A percentile compares a stretch with the other conserved stretches of the same genome.
Conservation (phyloP, 2,797 vertebrate species). For the Capromys pilorides region DNA sequence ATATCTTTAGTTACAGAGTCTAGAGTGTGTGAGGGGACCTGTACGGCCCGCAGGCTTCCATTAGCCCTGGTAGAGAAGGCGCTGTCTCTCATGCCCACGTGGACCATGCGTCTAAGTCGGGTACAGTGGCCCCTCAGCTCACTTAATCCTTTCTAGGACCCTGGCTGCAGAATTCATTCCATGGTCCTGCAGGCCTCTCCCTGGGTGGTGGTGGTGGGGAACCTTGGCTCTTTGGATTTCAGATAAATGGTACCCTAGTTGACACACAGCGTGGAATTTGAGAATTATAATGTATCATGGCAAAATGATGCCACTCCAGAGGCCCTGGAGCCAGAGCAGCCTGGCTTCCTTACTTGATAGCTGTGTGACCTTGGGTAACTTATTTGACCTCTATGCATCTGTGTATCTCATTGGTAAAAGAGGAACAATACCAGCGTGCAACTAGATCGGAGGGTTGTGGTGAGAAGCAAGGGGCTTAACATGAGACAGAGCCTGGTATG, state of each 20-base stretch:
- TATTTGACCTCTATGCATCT: neutral
- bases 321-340: neutral
- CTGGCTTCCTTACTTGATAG: neutral
- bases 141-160: neutral
- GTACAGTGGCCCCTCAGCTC: neutral
- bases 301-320: neutral
- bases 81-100: accelerated
- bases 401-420: neutral
- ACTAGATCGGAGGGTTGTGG: neutral
- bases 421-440: accelerated
- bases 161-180: neutral
- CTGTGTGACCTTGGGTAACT: neutral
- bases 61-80: no score
- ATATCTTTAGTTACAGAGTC: neutral
- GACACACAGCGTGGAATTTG: neutral
- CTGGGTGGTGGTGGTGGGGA: no score
- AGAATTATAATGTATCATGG: neutral
- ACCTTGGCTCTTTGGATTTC: neutral
- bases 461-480: neutral
- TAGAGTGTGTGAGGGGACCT: neutral
- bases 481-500: accelerated
- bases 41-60: neutral
- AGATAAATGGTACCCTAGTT: neutral
- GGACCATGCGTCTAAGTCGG: neutral
- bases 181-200: neutral